Evolutionary conservation across 2,888 invertebrate species (phyloP).

Genomic region (Phorcus lineatus): DNA sequence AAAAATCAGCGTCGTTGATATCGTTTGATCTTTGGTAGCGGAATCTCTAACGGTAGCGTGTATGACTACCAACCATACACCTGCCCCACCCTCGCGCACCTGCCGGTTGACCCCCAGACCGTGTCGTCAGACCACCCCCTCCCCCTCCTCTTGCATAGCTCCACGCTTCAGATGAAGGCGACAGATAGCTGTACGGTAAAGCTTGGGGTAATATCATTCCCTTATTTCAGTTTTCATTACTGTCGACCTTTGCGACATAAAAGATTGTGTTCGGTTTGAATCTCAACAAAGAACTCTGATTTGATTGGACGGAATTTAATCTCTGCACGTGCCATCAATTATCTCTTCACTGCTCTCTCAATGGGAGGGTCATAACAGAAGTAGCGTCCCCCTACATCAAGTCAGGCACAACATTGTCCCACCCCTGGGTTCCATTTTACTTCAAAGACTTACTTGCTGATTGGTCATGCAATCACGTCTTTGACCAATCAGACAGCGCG

Average conservation of each 20-base stretch:
- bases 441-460: neutral
- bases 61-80: neutral
- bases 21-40: neutral
- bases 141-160: too few species aligned
- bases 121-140: too few species aligned
- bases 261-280: neutral
- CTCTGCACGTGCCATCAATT: slow-evolving; percentile 3
- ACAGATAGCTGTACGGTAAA: too few species aligned
- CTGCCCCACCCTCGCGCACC: neutral
- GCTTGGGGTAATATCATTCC: too few species aligned
- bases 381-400: neutral
- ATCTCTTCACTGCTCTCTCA: neutral
- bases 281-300: neutral
- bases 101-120: neutral
- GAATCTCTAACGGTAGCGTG: neutral
- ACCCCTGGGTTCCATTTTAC: neutral
- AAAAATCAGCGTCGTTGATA: neutral
- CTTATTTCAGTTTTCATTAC: too few species aligned
- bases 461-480: neutral
- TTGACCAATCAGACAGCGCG: neutral
- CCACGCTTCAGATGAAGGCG: too few species aligned
- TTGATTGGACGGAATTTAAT: neutral
- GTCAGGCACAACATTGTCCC: neutral
- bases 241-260: neutral
- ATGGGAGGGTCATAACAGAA: neutral